Evolutionary conservation across 2,113 vertebrate species (phyloP), one percentile per base, ranked within the genome.

Genomic region (Axis porcinus): DNA sequence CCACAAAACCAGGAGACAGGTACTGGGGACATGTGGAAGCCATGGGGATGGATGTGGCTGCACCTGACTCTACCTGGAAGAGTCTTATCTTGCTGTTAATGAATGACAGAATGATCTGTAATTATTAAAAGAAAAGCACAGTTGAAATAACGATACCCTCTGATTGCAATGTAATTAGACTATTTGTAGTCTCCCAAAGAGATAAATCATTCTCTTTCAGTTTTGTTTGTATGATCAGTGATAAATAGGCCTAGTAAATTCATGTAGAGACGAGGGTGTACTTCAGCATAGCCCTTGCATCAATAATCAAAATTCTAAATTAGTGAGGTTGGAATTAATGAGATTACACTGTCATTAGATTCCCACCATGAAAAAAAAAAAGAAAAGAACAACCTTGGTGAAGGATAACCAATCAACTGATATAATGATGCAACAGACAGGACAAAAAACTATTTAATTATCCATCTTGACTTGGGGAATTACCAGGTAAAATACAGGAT

Each of bases 231-330:
- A 54, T 33, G 79, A 83, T 91, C 78, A 43, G 14, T 93, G 93
- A 97, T 95, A 94, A 96, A 96, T 13, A 67, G 70, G 87, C 93
- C 55, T 91, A 60, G 62, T 96, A 82, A 84, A 94, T 86, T 78
- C 89, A 74, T 12, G 94, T 81, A 78, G 95, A 82, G 67, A 86
- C 13, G 57, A 74, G 89, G 86, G 55, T 70, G 54, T 55, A 88
- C 82, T 94, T 92, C 54, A 81, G 89, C 67, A 62, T 7, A 81
- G 52, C 47, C 23, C 52, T 60, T 93, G 94, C 70, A 64, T 58
- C 93, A 97, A n/a, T 89, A 64, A 96, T 95, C 95, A 94, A 86
- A 91, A 97, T 67, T 95, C 83, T 62, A 25, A 81, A 50, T 74
- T 87, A 14, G 52, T 7, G 54, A 96, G 84, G 88, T 60, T 17